Conservation (phyloP, 2,888 invertebrate species). For the Ctena decussata region DNA sequence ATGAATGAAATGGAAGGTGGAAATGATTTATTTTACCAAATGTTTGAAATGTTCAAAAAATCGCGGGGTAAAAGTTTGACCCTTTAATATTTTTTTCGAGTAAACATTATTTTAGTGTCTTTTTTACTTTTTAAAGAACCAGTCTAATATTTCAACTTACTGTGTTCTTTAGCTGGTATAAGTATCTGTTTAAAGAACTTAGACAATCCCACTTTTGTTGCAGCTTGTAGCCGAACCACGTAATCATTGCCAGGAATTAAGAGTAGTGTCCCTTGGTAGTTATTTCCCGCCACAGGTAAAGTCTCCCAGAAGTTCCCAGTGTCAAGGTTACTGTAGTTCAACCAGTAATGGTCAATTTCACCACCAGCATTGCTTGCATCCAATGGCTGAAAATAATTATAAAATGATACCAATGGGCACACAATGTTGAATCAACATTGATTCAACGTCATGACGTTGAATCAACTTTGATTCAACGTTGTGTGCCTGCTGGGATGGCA, state of each 20-base stretch:
- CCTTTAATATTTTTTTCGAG: too few species aligned
- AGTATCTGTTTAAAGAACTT: constrained; percentile 23
- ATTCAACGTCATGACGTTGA: too few species aligned
- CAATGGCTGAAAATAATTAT: constrained; percentile 66
- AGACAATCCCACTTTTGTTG: constrained; percentile 50
- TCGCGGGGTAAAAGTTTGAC: too few species aligned
- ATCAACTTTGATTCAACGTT: too few species aligned
- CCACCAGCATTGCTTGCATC: constrained; percentile 53
- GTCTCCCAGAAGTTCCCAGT: constrained; percentile 25
- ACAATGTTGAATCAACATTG: too few species aligned
- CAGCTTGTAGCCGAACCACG: constrained; percentile 43
- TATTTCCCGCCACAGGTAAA: constrained; percentile 22
- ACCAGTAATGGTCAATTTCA: constrained; percentile 51
- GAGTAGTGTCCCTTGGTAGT: constrained; percentile 31
- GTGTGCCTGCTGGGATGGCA: too few species aligned
- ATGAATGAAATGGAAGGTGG: too few species aligned
- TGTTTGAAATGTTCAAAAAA: too few species aligned
- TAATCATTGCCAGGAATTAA: constrained; percentile 30
- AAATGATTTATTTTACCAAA: too few species aligned
- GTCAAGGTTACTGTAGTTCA: constrained; percentile 39
- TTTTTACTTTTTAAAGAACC: too few species aligned
- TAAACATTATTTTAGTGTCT: too few species aligned
- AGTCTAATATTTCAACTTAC: constrained; percentile 36
- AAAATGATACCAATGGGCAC: too few species aligned
- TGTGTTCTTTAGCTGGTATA: constrained; percentile 42